Percentiles rank a stretch among this genome's conserved stretches.
Evolutionary conservation across 1,140 invertebrate genomes (phyloP).

Genomic region (Coelopa frigida): DNA sequence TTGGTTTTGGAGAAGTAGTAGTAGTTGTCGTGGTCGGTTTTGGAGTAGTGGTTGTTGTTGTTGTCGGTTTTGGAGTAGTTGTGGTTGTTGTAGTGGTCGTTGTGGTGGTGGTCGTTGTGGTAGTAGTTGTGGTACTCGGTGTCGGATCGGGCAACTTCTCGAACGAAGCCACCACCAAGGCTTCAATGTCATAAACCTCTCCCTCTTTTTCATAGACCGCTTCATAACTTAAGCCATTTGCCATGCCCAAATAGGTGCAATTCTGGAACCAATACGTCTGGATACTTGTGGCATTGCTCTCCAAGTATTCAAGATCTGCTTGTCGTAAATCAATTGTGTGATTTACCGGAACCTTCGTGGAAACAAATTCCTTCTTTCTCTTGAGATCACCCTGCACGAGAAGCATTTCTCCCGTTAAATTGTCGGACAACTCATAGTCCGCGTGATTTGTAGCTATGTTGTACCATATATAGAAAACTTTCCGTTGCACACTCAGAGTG

Average conservation of each 20-base stretch:
- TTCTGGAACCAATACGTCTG: conserved; percentile 71
- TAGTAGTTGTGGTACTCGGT: conserved; percentile 52
- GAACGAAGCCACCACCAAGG: conserved; percentile 60
- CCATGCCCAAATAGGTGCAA: conserved; percentile 61
- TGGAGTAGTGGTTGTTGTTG: conserved; percentile 20
- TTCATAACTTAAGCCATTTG: conserved; percentile 52
- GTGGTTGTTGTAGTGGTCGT: conserved; percentile 50
- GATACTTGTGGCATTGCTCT: conserved; percentile 54
- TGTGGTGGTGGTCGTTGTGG: conserved; percentile 47
- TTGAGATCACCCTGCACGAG: conserved; percentile 55
- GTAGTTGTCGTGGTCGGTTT: conserved; percentile 15
- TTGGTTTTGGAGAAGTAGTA: conserved; percentile 18
- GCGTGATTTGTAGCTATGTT: conserved; percentile 38
- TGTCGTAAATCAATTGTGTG: conserved; percentile 53
- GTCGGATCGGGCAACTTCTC: conserved; percentile 55
- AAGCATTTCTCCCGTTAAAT: conserved; percentile 57
- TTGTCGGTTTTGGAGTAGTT: conserved; percentile 39
- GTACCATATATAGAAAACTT: conserved; percentile 22
- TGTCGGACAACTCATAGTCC: conserved; percentile 50
- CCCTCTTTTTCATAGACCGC: conserved; percentile 58
- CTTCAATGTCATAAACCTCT: conserved; percentile 58
- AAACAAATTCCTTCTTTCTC: conserved; percentile 53
- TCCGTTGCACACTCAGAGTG: conserved; percentile 52
- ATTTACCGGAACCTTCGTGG: conserved; percentile 50
- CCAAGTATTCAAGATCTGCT: conserved; percentile 55